Base-by-base conservation (phyloP, 2,888 invertebrate species). In the Criorhina ranunculi region DNA sequence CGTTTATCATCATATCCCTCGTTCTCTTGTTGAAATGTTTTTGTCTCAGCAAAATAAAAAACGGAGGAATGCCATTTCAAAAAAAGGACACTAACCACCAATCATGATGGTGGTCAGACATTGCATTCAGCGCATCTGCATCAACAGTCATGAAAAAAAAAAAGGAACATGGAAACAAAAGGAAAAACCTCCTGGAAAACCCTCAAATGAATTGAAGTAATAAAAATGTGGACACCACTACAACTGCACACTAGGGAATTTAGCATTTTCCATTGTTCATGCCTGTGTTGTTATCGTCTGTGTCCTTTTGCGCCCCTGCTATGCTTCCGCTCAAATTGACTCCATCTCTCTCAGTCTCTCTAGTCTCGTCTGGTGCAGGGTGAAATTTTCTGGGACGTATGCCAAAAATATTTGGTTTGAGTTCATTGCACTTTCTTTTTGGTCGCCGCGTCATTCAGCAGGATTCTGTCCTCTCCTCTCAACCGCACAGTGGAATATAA, bases 121-220 rank as follows among this genome's bases (percentile, higher is more conserved):
- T 78, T 72, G 78, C 69, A 83, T 83, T 79, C 57, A 46, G 83
- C 67, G 79, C 79, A 83, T 83, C 83, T 83, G 83, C 83, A 83
- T 83, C 83, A 78, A 72, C 78, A 60, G 19, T 8, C 57, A 66
- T 31, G 24, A 49, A 57, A 49, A 62, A 55, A 49, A 57, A 49
- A 62, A 55, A 62, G 4, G 67, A 29, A 60, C 15, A 19, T 40
- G n/a, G 46, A 35, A 40, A 37, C 35, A n/a, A 60, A 40, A 29
- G 19, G 42, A 29, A 67, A 57, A 70, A 70, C 59, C 81, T 64
- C 44, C 42, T 72, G 82, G 60, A 73, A 75, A 83, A 73, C 67
- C 78, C 72, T 83, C 79, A 79, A 83, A 79, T 79, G 73, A 83
- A 83, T 83, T 57, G 73, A 79, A 83, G 83, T 83, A 83, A 79